These are phyloP conservation scores for Drosophila nigromelanica DNA, from an alignment of 1,140 invertebrate genomes.

Conservation along the genomic window DNA sequence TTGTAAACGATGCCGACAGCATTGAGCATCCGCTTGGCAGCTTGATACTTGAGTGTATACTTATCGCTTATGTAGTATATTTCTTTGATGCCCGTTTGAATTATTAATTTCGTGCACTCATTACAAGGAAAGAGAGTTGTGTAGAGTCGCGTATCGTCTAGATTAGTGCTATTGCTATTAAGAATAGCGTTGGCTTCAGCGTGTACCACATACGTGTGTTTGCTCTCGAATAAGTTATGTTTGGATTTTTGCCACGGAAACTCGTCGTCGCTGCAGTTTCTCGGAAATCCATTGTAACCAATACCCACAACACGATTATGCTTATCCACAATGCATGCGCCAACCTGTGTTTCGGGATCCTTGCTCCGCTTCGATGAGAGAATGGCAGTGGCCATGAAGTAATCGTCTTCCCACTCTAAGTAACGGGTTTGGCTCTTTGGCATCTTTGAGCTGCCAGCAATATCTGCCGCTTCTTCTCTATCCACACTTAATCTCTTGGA, in stretches of 20 bases:
- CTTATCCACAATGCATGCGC: slow-evolving; percentile 95
- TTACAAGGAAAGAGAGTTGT: slow-evolving; percentile 97
- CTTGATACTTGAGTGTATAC: slow-evolving; percentile 87
- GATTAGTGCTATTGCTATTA: slow-evolving; percentile 92
- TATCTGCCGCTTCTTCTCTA: not conserved
- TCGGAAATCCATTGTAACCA: slow-evolving; percentile 98
- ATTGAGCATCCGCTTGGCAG: slow-evolving; percentile 92
- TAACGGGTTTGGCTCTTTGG: slow-evolving; percentile 53
- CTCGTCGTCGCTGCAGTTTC: slow-evolving; percentile 93
- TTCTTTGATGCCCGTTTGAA: slow-evolving; percentile 93
- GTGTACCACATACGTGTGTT: slow-evolving; percentile 97
- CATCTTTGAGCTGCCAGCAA: not conserved
- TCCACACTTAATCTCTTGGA: slow-evolving; percentile 8
- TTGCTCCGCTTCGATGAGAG: slow-evolving; percentile 94
- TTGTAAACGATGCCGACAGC: slow-evolving; percentile 88
- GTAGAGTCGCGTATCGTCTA: slow-evolving; percentile 93
- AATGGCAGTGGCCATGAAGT: slow-evolving; percentile 94
- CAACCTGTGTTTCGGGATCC: slow-evolving; percentile 96
- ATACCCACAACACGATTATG: slow-evolving; percentile 96
- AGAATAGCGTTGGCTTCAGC: slow-evolving; percentile 98
- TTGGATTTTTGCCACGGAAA: slow-evolving; percentile 92
- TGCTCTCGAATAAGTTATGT: slow-evolving; percentile 87
- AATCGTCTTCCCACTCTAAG: slow-evolving; percentile 90
- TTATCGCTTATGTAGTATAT: slow-evolving; percentile 94
- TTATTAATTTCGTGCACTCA: slow-evolving; percentile 98